These are phyloP conservation scores for Pristionchus exspectatus DNA, from an alignment of 2,888 invertebrate species.

Conservation along the genomic window DNA sequence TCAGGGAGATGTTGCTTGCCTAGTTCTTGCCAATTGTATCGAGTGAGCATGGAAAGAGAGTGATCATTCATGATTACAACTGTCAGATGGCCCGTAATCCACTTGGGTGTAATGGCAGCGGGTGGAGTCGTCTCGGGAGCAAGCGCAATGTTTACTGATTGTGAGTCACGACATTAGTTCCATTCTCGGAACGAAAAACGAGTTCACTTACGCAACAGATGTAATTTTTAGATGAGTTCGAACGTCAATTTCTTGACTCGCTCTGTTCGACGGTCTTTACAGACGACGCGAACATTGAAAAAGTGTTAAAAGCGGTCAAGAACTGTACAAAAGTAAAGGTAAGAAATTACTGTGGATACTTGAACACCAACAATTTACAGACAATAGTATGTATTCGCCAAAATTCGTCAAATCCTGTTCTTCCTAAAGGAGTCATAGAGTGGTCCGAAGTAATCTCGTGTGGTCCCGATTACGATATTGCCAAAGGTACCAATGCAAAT, in stretches of 20 bases:
- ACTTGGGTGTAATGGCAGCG: not conserved
- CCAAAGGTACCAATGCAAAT: not conserved
- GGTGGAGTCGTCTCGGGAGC: constrained; percentile 69
- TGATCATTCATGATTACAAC: too few relatives aligned
- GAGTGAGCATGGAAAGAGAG: not conserved
- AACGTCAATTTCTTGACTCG: constrained; percentile 66
- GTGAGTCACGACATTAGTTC: constrained; percentile 55
- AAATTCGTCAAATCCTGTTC: not conserved
- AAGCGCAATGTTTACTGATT: constrained; percentile 71
- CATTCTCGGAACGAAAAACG: not conserved
- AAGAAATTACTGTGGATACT: not conserved
- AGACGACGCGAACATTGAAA: constrained; percentile 60
- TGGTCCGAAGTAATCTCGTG: constrained; percentile 12
- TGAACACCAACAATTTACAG: not conserved
- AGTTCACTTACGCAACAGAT: not conserved
- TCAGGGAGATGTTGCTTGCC: constrained; percentile 24
- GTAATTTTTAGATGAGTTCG: constrained; percentile 61
- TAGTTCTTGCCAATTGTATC: constrained; percentile 15
- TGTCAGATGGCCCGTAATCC: not conserved
- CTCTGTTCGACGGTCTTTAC: constrained; percentile 62
- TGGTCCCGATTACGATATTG: not conserved
- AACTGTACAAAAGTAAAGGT: not conserved
- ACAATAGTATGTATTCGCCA: constrained; percentile 5
- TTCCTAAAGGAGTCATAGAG: not conserved
- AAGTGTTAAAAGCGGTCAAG: constrained; percentile 60